Conservation (phyloP, 2,797 vertebrate species). For the Alfaro cultratus region DNA sequence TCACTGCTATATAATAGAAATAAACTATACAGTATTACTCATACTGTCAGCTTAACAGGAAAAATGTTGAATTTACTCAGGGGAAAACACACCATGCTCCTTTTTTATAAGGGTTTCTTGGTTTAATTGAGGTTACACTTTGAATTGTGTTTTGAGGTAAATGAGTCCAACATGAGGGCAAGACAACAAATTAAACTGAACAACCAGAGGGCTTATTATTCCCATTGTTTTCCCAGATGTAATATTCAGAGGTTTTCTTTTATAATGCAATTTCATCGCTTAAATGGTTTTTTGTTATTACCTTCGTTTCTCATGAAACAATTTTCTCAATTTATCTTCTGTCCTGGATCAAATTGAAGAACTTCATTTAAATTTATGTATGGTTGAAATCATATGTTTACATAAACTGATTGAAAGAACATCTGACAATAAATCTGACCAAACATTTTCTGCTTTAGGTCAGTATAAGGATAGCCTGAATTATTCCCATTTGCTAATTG, state of each 20-base stretch:
- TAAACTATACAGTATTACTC: slow-evolving; percentile 7
- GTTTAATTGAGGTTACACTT: slow-evolving; percentile 24
- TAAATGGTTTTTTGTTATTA: neutral
- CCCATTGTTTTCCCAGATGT: slow-evolving; percentile 28
- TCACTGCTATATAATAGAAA: neutral
- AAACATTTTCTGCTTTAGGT: neutral
- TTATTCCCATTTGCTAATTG: neutral
- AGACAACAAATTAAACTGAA: slow-evolving; percentile 49
- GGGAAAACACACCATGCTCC: neutral
- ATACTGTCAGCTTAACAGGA: neutral
- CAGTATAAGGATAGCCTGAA: neutral
- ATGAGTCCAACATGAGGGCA: slow-evolving; percentile 35
- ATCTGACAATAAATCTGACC: too few relatives aligned
- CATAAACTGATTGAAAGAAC: neutral
- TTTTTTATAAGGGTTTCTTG: slow-evolving; percentile 22
- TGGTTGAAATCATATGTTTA: neutral
- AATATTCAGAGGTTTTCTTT: slow-evolving; percentile 2
- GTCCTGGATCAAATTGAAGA: neutral
- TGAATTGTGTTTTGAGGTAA: slow-evolving; percentile 28
- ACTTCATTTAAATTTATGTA: neutral
- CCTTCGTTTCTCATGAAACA: neutral
- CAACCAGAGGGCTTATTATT: slow-evolving; percentile 34
- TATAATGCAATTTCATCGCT: neutral
- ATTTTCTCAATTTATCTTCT: neutral
- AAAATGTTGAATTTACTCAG: neutral